Percentiles rank a stretch among this genome's conserved stretches.
Conservation (phyloP, 2,113 vertebrate species). For the Butorides virescens region DNA sequence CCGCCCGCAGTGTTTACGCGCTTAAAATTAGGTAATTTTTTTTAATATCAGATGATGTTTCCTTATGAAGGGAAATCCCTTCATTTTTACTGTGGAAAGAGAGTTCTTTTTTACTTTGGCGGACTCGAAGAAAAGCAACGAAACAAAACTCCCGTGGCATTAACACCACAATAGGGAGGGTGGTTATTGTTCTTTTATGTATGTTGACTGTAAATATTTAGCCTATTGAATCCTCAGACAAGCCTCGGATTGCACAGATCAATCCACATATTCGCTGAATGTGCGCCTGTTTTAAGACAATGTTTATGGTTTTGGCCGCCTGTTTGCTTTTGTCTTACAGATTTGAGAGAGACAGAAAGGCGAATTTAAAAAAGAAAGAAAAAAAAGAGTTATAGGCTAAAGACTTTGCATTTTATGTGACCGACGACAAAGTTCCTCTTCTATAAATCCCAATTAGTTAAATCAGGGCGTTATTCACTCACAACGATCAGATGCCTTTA, state of each 20-base stretch:
- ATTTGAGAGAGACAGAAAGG: not conserved
- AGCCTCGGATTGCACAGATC: constrained; percentile 11
- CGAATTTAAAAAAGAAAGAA: not conserved
- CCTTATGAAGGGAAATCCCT: not conserved
- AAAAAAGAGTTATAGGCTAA: not conserved
- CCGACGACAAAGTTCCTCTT: constrained; percentile 40
- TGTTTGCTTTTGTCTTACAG: not conserved
- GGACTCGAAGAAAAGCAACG: not conserved
- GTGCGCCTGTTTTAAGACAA: not conserved
- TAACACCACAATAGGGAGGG: constrained; percentile 38
- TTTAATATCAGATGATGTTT: not conserved
- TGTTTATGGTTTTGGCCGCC: not conserved
- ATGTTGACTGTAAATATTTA: constrained; percentile 56
- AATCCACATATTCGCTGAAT: not conserved
- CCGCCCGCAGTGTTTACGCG: not conserved
- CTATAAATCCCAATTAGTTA: constrained; percentile 67
- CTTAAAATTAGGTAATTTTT: constrained; percentile 4
- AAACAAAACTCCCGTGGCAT: not conserved
- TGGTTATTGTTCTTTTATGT: constrained; percentile 35
- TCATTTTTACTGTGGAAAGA: not conserved
- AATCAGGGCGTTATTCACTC: constrained; percentile 47
- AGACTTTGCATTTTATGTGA: constrained; percentile 43
- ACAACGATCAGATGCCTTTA: constrained; percentile 66
- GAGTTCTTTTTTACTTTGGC: constrained; percentile 5
- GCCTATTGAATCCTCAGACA: constrained; percentile 21